Evolutionary conservation across 2,113 vertebrate genomes (phyloP), one percentile per base, ranked within the genome.

Genomic region (Chrysochloris asiatica): DNA sequence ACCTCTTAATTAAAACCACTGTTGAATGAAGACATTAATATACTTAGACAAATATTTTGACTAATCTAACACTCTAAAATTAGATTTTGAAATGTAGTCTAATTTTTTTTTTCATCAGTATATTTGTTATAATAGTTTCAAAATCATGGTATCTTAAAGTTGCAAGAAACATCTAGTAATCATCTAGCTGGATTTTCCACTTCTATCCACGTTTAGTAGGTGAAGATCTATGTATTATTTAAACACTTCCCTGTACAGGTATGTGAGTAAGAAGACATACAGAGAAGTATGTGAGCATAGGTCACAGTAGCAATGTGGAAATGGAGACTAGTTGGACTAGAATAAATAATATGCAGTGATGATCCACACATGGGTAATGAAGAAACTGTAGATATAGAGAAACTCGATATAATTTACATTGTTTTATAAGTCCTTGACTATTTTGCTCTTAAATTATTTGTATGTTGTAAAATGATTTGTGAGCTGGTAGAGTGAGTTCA

Each of bases 391-490:
- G n/a, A 54, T 69, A 26, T 77, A 72, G 48, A 45, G 63, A 38
- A 21, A 28, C 13, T 3, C 81, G 36, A 36, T 54, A 52, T 38
- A 8, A 75, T 84, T 63, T 45, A 52, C 28, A 47, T 28, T 52
- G 1, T 8, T 80, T 33, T 45, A 84, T 30, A 45, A 43, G 47
- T 22, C 33, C 10, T 77, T 80, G 89, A 61, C 26, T 65, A 56
- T 83, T 81, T 87, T 71, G 41, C 13, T 71, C 11, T 72, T 91
- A 56, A 91, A 50, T 85, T 80, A 76, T 93, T 88, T 76, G 38
- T 91, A 52, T 83, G 19, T 67, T 89, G 45, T 81, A 61, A 77
- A 89, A 86, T 83, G 12, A 73, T 81, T 77, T 92, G 30, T 83
- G 48, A 10, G 50, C 13, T 79, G 12, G 12, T 72, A 3, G 5